A percentile compares a stretch with the other conserved stretches of the same genome.
phyloP scores from a whole-genome alignment of 1,140 invertebrate species.

The Trichomalopsis sarcophagae region DNA sequence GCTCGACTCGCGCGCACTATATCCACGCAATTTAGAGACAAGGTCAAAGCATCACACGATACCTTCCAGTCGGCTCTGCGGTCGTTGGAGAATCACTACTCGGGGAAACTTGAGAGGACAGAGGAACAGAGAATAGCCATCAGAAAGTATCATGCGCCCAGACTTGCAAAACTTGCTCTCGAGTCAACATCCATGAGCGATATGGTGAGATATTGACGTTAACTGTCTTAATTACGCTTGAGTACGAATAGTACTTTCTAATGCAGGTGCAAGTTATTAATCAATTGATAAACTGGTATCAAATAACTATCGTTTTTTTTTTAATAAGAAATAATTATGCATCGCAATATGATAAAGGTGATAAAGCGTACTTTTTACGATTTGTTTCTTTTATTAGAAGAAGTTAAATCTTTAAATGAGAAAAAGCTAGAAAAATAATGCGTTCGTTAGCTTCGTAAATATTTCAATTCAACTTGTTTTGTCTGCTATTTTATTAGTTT shows the following conservation, averaged over 20 bases:
- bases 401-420: not conserved
- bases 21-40: slow-evolving; percentile 83
- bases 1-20: slow-evolving; percentile 85
- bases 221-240: not conserved
- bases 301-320: too few relatives aligned
- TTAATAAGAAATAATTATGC: not conserved
- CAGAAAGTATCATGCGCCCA: slow-evolving; percentile 87
- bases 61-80: slow-evolving; percentile 81
- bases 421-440: not conserved
- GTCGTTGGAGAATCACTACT: slow-evolving; percentile 82
- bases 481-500: not conserved
- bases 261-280: not conserved
- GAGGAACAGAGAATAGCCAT: slow-evolving; percentile 87
- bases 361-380: not conserved
- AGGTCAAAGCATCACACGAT: slow-evolving; percentile 81
- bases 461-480: not conserved
- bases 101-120: slow-evolving; percentile 85
- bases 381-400: not conserved
- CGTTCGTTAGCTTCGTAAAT: not conserved
- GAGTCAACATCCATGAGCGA: slow-evolving; percentile 91
- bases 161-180: slow-evolving; percentile 87
- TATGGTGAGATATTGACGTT: slow-evolving; percentile 55
- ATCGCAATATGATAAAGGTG: not conserved
- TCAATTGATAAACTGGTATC: too few relatives aligned
- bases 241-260: not conserved